Evolutionary conservation across 2,797 vertebrate genomes (phyloP).

Genomic region (Anas bahamensis): DNA sequence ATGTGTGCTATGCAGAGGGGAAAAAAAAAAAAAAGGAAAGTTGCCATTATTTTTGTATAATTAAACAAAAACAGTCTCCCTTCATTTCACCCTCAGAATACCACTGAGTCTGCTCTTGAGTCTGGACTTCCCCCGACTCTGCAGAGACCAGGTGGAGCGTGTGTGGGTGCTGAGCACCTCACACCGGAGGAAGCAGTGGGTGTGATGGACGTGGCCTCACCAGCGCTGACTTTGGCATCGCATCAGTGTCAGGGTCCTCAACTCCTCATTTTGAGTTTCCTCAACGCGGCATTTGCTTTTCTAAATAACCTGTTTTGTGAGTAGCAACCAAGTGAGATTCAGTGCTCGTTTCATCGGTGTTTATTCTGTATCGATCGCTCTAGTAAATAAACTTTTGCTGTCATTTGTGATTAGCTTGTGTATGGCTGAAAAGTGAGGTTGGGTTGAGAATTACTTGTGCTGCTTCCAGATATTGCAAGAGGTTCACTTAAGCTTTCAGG

Average conservation of each 20-base stretch:
- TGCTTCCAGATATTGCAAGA: neutral
- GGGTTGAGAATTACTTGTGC: neutral
- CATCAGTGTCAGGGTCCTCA: neutral
- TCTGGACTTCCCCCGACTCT: neutral
- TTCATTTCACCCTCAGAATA: neutral
- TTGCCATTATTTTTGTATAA: neutral
- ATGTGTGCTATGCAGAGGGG: neutral
- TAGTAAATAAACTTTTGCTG: neutral
- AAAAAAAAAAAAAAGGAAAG: too few relatives aligned
- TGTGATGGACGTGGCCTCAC: neutral
- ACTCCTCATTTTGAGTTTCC: neutral
- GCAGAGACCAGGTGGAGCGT: too few relatives aligned
- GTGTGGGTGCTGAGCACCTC: neutral
- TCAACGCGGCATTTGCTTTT: neutral
- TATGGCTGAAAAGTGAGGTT: neutral
- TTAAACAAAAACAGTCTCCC: neutral
- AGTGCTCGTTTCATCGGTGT: neutral
- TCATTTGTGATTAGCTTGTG: neutral
- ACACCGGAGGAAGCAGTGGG: accelerated
- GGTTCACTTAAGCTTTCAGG: neutral
- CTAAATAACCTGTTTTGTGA: neutral
- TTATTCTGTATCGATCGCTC: neutral
- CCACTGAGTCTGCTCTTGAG: neutral
- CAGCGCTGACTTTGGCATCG: neutral
- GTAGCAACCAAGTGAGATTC: neutral